Evolutionary conservation across 2,113 vertebrate genomes (phyloP), one percentile per base, ranked within the genome.

Genomic region (Trichechus manatus): DNA sequence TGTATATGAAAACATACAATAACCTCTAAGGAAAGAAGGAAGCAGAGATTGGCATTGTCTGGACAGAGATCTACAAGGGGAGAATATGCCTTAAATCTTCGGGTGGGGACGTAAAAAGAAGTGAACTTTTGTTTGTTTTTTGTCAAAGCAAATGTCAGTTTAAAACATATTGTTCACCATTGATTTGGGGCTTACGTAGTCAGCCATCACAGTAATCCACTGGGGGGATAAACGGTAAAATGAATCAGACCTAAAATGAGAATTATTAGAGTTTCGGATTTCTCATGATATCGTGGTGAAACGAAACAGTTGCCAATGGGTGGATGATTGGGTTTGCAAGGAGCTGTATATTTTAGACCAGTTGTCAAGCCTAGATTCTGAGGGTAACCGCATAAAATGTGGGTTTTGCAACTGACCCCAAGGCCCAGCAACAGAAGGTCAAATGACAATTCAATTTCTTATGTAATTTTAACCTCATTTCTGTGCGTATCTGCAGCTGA

Each of bases 251-350:
- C 36, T 70, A 33, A 50, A 63, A 23, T 70, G 63, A 75, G 44
- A 81, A 59, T 31, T 2, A 23, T 8, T 0, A 0, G 1, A 9
- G 0, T 5, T 0, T 15, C 7, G 3, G 36, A 64, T 36, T 53
- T 75, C 27, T 17, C n/a, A 10, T 13, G 36, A 36, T 22, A 11
- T 33, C 2, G 5, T 0, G 5, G 19, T 1, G 39, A 66, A 0
- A 8, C 8, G 29, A 29, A 66, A 33, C 7, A 0, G 6, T 5
- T 20, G 63, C 42, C 5, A 0, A 29, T 0, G 9, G 0, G 1
- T 56, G 64, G 78, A 0, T 10, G 53, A 31, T 3, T 29, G 20
- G 59, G 14, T 44, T 20, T 44, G n/a, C 15, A 5, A 75, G 56
- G n/a, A 33, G 0, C 61, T 11, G 1, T 44, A 2, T 19, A 7